phyloP scores from a whole-genome alignment of 1,140 invertebrate genomes.

The Polypedilum pembai region DNA sequence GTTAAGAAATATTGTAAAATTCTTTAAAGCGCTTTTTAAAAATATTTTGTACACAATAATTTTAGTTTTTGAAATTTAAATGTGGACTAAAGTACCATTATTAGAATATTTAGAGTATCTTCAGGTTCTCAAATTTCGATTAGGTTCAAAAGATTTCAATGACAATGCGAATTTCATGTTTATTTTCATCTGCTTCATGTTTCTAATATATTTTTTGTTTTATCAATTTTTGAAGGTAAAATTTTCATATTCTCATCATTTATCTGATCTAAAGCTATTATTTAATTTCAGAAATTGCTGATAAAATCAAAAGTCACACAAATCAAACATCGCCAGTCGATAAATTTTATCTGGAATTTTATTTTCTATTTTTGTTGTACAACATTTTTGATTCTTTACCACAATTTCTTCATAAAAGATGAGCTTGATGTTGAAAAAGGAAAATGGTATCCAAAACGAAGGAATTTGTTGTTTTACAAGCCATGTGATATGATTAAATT shows the following conservation, averaged over 20 bases:
- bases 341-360: constrained; percentile 3
- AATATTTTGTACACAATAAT: background rate
- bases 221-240: background rate
- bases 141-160: background rate
- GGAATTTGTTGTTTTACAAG: background rate
- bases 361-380: background rate
- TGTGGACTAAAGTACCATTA: background rate
- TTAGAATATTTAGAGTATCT: constrained; percentile 2
- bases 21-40: background rate
- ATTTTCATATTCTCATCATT: background rate
- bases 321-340: background rate
- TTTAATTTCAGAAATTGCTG: constrained; percentile 14
- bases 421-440: background rate
- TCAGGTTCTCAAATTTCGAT: background rate
- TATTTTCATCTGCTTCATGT: background rate
- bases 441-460: constrained; percentile 24
- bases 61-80: background rate
- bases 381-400: background rate
- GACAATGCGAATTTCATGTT: background rate
- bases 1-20: background rate
- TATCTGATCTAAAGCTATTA: background rate
- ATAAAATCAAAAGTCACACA: background rate
- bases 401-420: background rate
- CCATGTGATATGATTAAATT: constrained; percentile 20
- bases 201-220: background rate